Conservation (phyloP, 2,797 vertebrate genomes). For the Rhadinocentrus ornatus region DNA sequence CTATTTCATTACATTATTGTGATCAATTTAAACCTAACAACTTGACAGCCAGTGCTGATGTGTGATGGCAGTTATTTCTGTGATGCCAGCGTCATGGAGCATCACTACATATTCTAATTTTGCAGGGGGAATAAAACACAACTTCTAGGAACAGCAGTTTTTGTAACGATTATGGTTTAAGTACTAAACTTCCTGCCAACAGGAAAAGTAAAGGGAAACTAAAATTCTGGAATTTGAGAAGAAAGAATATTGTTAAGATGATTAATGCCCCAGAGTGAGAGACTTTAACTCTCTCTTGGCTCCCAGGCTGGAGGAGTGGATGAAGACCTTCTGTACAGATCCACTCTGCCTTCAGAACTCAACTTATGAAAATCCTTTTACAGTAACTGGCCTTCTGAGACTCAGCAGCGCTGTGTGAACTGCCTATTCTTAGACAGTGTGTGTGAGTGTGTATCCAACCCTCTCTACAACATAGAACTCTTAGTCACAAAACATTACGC, state of each 20-base stretch:
- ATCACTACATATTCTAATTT: neutral
- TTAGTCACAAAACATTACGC: slow-evolving; percentile 53
- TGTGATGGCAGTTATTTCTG: neutral
- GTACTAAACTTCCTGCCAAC: slow-evolving; percentile 2
- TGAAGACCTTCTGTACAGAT: slow-evolving; percentile 52
- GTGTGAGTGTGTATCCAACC: slow-evolving; percentile 4
- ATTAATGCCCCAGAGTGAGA: slow-evolving; percentile 48
- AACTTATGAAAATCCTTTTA: slow-evolving; percentile 65
- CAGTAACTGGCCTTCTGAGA: slow-evolving; percentile 57
- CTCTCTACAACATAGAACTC: slow-evolving; percentile 34
- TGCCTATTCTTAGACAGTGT: slow-evolving; percentile 55
- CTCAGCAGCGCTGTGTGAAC: slow-evolving; percentile 38
- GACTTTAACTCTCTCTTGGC: slow-evolving; percentile 27
- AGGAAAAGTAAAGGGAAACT: slow-evolving; percentile 30
- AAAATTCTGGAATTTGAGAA: slow-evolving; percentile 50
- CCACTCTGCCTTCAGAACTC: slow-evolving; percentile 57
- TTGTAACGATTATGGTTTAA: slow-evolving; percentile 18
- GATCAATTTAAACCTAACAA: neutral
- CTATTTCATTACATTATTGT: neutral
- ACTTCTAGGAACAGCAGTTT: neutral
- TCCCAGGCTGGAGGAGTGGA: slow-evolving; percentile 45
- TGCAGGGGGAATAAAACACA: neutral
- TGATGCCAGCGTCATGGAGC: neutral
- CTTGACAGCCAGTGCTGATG: neutral
- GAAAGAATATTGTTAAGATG: slow-evolving; percentile 52